phyloP scores from a whole-genome alignment of 2,113 vertebrate species.

The Tiliqua scincoides region DNA sequence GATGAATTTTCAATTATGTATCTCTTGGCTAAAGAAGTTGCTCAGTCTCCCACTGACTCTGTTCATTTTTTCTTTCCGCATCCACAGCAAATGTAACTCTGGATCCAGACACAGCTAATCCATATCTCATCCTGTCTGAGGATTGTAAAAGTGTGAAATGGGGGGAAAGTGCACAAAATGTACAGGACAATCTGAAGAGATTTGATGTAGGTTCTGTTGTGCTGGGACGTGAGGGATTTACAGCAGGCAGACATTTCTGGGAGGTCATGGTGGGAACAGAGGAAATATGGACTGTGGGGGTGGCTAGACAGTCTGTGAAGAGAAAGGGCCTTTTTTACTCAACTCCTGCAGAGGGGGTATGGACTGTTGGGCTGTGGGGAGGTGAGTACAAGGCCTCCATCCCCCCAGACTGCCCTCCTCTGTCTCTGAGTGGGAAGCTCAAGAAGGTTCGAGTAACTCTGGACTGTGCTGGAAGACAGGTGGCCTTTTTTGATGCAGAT shows the following conservation, averaged over 20 bases:
- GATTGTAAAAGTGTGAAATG: not conserved
- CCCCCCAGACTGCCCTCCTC: too few species aligned
- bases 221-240: not conserved
- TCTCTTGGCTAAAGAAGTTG: not conserved
- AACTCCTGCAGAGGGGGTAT: not conserved
- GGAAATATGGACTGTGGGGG: not conserved
- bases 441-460: not conserved
- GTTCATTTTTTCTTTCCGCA: not conserved
- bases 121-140: not conserved
- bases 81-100: not conserved
- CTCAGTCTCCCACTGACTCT: not conserved
- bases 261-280: not conserved
- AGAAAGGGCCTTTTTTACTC: not conserved
- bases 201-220: not conserved
- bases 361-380: not conserved
- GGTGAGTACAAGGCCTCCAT: not conserved
- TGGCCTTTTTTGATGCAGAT: conserved; percentile 6
- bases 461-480: not conserved
- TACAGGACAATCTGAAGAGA: not conserved
- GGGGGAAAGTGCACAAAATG: not conserved
- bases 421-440: not conserved
- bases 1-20: not conserved
- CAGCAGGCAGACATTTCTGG: not conserved
- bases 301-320: not conserved
- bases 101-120: conserved; percentile 5